Percentiles rank a stretch among this genome's conserved stretches.
Conservation (phyloP, 2,888 invertebrate species). For the Apodemia hepburni region DNA sequence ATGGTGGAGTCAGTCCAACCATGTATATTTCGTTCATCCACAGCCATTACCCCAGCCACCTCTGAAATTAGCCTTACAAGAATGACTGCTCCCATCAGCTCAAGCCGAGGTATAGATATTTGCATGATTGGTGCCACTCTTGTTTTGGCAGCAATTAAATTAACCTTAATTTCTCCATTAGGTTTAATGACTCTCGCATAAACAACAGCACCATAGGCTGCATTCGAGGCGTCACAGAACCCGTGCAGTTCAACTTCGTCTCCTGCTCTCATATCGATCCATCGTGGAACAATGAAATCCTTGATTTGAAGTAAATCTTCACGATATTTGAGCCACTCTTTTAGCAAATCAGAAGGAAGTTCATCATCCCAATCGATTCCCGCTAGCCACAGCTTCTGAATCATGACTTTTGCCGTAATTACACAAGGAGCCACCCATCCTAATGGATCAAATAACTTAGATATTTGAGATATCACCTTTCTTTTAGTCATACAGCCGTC, state of each 20-base stretch:
- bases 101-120: conserved; percentile 26
- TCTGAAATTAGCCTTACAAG: conserved; percentile 22
- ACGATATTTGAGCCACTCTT: neutral
- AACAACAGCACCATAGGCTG: conserved; percentile 30
- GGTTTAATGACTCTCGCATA: conserved; percentile 15
- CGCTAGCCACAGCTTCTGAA: too few species aligned
- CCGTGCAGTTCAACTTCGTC: conserved; percentile 26
- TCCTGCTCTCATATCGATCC: neutral
- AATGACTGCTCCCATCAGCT: conserved; percentile 27
- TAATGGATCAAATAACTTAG: conserved; percentile 2
- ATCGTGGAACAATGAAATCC: neutral
- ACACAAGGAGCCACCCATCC: conserved; percentile 8
- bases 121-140: conserved; percentile 28
- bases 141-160: conserved; percentile 23
- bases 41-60: conserved; percentile 17
- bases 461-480: neutral
- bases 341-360: too few species aligned
- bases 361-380: too few species aligned
- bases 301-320: neutral
- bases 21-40: conserved; percentile 6
- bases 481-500: too few species aligned
- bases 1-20: conserved; percentile 26
- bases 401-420: too few species aligned
- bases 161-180: conserved; percentile 7
- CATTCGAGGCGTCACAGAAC: conserved; percentile 17